A percentile compares a stretch with the other conserved stretches of the same genome.
phyloP scores from a whole-genome alignment of 2,797 vertebrate genomes.

The Lemur catta region DNA sequence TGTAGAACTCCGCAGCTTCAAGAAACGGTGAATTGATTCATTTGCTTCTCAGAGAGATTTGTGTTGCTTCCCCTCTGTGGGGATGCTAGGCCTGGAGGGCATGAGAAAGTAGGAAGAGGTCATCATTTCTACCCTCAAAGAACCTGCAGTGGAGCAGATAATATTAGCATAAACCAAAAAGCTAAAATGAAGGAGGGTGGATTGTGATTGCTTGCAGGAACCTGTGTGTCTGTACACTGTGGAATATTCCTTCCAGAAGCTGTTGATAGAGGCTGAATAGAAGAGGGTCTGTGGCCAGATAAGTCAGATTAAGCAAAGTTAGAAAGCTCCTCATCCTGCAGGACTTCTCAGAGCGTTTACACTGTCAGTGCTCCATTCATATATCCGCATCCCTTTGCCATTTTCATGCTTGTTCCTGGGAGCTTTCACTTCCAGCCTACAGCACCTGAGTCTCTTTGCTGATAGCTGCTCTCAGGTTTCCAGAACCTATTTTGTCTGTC shows the following conservation, averaged over 20 bases:
- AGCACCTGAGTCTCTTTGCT: not conserved
- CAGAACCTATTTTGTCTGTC: not conserved
- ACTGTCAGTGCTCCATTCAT: accelerated
- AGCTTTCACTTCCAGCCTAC: not conserved
- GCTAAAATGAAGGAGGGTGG: accelerated
- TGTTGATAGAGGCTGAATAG: not conserved
- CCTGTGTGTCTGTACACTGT: accelerated
- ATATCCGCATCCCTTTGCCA: not conserved
- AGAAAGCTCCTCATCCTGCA: not conserved
- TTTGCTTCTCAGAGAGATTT: not conserved
- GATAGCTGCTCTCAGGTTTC: not conserved
- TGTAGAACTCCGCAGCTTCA: not conserved
- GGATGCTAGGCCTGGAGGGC: not conserved
- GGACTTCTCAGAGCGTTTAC: not conserved
- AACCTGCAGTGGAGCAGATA: not conserved
- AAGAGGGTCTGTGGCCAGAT: not conserved
- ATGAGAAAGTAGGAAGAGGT: not conserved
- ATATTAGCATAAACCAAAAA: not conserved
- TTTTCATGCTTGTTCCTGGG: not conserved
- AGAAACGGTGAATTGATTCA: not conserved
- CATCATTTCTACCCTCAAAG: not conserved
- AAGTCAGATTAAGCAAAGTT: not conserved
- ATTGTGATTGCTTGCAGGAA: not conserved
- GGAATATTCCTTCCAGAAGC: not conserved
- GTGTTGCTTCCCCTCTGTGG: not conserved